These are phyloP conservation scores for Melanostoma scalare DNA, from an alignment of 2,888 invertebrate species.

Conservation along the genomic window DNA sequence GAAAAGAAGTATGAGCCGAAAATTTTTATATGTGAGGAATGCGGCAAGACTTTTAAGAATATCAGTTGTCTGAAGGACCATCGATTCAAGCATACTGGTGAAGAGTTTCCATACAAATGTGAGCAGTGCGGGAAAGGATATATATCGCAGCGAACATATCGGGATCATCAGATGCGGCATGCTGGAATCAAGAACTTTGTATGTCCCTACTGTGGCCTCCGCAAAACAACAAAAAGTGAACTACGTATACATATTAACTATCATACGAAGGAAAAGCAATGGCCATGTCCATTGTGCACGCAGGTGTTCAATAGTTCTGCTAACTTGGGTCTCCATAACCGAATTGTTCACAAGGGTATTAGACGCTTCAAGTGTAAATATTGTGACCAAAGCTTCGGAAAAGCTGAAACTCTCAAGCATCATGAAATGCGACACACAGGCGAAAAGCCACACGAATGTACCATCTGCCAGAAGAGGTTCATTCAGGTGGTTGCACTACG, in stretches of 20 bases:
- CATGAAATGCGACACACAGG: conserved; percentile 77
- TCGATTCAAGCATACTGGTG: conserved; percentile 75
- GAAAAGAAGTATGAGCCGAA: conserved; percentile 74
- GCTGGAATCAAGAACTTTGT: conserved; percentile 75
- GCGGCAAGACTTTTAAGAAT: conserved; percentile 80
- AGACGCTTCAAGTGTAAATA: conserved; percentile 74
- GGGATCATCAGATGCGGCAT: conserved; percentile 77
- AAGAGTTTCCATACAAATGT: conserved; percentile 76
- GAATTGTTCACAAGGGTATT: conserved; percentile 76
- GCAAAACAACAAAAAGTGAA: conserved; percentile 74
- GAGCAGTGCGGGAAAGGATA: conserved; percentile 78
- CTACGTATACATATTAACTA: conserved; percentile 76
- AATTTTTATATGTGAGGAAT: conserved; percentile 78
- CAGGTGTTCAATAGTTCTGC: conserved; percentile 75
- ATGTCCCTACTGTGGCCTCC: conserved; percentile 77
- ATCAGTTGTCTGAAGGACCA: conserved; percentile 79
- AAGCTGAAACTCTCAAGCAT: conserved; percentile 75
- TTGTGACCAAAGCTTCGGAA: conserved; percentile 76
- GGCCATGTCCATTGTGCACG: conserved; percentile 74
- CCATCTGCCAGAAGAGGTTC: conserved; percentile 75
- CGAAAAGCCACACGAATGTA: conserved; percentile 75
- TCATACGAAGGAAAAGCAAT: conserved; percentile 75
- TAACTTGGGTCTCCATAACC: conserved; percentile 75
- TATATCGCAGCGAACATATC: conserved; percentile 72
- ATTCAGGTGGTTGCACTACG: conserved; percentile 75